phyloP scores from a whole-genome alignment of 2,797 vertebrate species.

The Otus scops region DNA sequence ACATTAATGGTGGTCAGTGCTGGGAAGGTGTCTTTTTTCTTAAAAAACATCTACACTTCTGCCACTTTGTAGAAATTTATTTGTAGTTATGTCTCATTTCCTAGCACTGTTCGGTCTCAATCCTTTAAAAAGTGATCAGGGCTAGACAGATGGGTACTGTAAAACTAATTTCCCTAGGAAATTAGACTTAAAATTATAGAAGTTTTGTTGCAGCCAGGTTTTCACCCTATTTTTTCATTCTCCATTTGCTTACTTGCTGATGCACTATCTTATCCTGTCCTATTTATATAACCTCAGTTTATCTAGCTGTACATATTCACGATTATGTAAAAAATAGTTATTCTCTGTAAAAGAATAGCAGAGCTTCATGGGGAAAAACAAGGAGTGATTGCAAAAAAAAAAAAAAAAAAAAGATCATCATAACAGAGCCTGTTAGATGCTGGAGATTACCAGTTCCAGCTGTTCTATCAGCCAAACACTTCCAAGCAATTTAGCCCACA shows the following conservation, averaged over 20 bases:
- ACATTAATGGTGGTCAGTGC: not conserved
- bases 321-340: not conserved
- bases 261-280: not conserved
- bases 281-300: not conserved
- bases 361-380: not conserved
- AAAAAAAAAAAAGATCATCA: not conserved
- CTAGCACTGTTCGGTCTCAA: not conserved
- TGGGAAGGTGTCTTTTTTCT: not conserved
- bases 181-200: not conserved
- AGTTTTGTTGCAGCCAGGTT: not conserved
- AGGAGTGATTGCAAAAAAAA: not conserved
- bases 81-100: not conserved
- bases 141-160: not conserved
- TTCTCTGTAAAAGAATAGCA: not conserved
- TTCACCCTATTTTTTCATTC: not conserved
- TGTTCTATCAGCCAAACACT: conserved; percentile 18
- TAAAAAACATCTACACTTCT: not conserved
- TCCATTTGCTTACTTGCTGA: not conserved
- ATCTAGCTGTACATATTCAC: accelerated
- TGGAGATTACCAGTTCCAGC: conserved; percentile 32
- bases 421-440: not conserved
- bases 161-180: not conserved
- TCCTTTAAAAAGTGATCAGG: not conserved
- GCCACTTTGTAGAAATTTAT: not conserved
- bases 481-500: conserved; percentile 23